A percentile compares a stretch with the other conserved stretches of the same genome.
phyloP scores from a whole-genome alignment of 1,140 invertebrate genomes.

The Arion vulgaris region DNA sequence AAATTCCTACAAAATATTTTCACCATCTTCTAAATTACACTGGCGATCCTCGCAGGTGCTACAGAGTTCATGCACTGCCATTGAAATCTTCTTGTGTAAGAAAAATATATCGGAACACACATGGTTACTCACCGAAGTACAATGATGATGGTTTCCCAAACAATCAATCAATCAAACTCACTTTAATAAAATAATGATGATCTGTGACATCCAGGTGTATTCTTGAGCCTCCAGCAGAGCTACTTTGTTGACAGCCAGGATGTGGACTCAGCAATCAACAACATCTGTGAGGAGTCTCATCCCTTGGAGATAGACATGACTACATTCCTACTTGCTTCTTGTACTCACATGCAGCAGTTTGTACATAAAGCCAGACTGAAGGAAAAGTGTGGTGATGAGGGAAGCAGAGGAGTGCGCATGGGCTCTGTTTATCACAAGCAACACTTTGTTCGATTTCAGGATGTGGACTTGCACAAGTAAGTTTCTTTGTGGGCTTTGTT shows the following conservation, averaged over 20 bases:
- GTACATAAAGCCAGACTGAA: conserved; percentile 44
- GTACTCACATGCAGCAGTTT: conserved; percentile 63
- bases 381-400: conserved; percentile 34
- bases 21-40: too few relatives aligned
- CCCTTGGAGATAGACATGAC: conserved; percentile 83
- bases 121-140: too few relatives aligned
- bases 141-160: too few relatives aligned
- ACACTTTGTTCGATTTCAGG: conserved; percentile 57
- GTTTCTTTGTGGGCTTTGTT: not conserved
- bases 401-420: conserved; percentile 30
- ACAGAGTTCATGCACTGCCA: too few relatives aligned
- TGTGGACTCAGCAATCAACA: conserved; percentile 82
- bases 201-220: conserved; percentile 60
- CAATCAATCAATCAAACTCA: too few relatives aligned
- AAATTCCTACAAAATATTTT: too few relatives aligned
- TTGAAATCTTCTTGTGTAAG: too few relatives aligned
- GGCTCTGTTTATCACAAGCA: conserved; percentile 30
- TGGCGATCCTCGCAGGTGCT: too few relatives aligned
- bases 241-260: conserved; percentile 78
- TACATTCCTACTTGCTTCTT: conserved; percentile 77
- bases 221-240: conserved; percentile 76
- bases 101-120: too few relatives aligned
- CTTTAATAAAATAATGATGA: too few relatives aligned
- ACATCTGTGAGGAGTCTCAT: conserved; percentile 80
- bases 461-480: conserved; percentile 50